Evolutionary conservation across 2,888 invertebrate genomes (phyloP), one percentile per base, ranked within the genome.

Genomic region (Tenthredo notha): DNA sequence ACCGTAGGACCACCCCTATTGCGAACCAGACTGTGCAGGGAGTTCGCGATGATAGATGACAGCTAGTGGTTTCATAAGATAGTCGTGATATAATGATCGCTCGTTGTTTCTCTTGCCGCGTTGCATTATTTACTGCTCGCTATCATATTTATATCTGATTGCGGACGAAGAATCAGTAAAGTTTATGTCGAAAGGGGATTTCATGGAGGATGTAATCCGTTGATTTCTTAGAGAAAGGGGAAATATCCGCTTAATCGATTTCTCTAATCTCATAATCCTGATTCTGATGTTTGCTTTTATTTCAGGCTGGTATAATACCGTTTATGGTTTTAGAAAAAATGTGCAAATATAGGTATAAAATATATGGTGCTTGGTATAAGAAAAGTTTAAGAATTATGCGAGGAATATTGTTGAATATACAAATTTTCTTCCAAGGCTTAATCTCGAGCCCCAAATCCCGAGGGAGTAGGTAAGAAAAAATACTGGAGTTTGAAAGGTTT

Each of bases 61-160:
- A 29, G 83, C 65, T 29, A 58, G 47, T 83, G 50, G 67, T 83
- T 67, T 67, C 67, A n/a, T 67, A 83, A 83, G 83, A 83, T 83
- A 67, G 83, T 83, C 65, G 43, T 83, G 83, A 83, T 83, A 65
- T 67, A 83, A 83, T 83, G 70, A 83, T 83, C 67, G 83, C 67
- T 83, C 33, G 43, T 65, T 47, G 70, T 83, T 65, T 67, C 70
- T 50, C 67, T 21, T 25, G 47, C 70, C 67, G 67, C 33, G 83
- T 83, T 67, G 47, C 40, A 80, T 80, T 80, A 80, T 80, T 80
- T 80, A 80, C 80, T 61, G 80, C 40, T 58, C n/a, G 21, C 80
- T 40, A 21, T 58, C 25, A n/a, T 61, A 61, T 80, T 61, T 80
- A 37, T 80, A 58, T 80, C 80, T 61, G 58, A 80, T 80, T 80